These are phyloP conservation scores for Pocota personata DNA, from an alignment of 2,888 invertebrate genomes.

Conservation along the genomic window DNA sequence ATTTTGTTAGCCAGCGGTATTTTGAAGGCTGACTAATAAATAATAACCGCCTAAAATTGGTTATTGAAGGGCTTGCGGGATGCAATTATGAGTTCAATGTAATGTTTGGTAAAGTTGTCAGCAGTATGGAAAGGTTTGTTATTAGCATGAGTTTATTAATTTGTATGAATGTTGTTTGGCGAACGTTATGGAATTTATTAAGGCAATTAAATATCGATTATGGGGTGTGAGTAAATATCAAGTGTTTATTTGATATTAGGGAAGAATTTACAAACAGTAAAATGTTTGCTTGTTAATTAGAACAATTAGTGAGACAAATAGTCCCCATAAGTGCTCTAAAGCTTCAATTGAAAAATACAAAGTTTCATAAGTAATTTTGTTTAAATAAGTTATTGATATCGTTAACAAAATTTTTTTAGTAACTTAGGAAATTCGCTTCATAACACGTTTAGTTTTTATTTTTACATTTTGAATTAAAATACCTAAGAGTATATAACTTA, in stretches of 20 bases:
- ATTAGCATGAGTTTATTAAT: slow-evolving; percentile 60
- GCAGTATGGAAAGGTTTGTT: slow-evolving; percentile 39
- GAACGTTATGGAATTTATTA: slow-evolving; percentile 32
- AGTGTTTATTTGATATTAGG: not conserved
- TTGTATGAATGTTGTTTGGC: slow-evolving; percentile 14
- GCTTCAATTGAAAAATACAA: too few species aligned
- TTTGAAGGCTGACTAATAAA: slow-evolving; percentile 26
- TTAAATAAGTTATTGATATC: too few species aligned
- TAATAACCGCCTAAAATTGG: slow-evolving; percentile 44
- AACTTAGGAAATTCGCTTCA: too few species aligned
- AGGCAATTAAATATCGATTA: slow-evolving; percentile 52
- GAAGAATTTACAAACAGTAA: not conserved
- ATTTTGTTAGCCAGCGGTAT: slow-evolving; percentile 19
- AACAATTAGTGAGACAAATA: not conserved
- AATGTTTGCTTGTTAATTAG: slow-evolving; percentile 20
- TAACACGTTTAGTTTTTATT: too few species aligned
- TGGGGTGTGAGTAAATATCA: slow-evolving; percentile 8
- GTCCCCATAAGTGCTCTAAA: too few species aligned
- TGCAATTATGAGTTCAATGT: not conserved
- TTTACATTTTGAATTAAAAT: too few species aligned
- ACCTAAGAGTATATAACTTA: too few species aligned
- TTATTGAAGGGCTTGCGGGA: slow-evolving; percentile 7
- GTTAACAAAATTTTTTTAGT: too few species aligned
- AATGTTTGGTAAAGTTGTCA: slow-evolving; percentile 8
- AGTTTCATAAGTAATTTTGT: too few species aligned